These are phyloP conservation scores for Dasypolia templi DNA, from an alignment of 2,888 invertebrate genomes.

Conservation along the genomic window DNA sequence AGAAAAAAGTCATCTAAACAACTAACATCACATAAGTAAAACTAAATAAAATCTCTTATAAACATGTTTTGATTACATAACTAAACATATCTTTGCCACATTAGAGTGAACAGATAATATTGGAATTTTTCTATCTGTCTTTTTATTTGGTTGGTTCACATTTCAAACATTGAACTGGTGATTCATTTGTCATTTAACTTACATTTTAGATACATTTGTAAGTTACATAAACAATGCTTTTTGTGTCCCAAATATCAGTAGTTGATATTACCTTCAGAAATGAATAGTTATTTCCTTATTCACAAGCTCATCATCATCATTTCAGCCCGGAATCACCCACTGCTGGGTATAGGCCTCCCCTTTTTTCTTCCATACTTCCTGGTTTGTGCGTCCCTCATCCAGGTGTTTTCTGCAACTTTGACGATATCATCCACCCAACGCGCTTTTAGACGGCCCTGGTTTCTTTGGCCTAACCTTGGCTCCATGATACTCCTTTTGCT, in stretches of 20 bases:
- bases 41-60: neutral
- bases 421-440: no score
- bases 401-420: no score
- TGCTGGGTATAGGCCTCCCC: no score
- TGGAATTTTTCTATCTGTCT: slow-evolving; percentile 27
- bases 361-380: no score
- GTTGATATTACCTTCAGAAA: neutral
- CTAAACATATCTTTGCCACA: neutral
- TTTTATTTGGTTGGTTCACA: slow-evolving; percentile 5
- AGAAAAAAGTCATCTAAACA: neutral
- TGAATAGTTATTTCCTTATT: no score
- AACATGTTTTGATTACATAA: slow-evolving; percentile 22
- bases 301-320: no score
- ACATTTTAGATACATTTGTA: no score
- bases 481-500: no score
- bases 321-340: no score
- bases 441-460: no score
- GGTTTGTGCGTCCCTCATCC: no score
- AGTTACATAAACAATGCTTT: slow-evolving; percentile 17
- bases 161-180: slow-evolving; percentile 17
- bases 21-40: neutral
- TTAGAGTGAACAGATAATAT: slow-evolving; percentile 10
- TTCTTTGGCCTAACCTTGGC: no score
- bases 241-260: neutral
- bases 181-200: slow-evolving; percentile 10